Evolutionary conservation across 1,140 invertebrate genomes (phyloP).

Genomic region (Dufourea novaeangliae): DNA sequence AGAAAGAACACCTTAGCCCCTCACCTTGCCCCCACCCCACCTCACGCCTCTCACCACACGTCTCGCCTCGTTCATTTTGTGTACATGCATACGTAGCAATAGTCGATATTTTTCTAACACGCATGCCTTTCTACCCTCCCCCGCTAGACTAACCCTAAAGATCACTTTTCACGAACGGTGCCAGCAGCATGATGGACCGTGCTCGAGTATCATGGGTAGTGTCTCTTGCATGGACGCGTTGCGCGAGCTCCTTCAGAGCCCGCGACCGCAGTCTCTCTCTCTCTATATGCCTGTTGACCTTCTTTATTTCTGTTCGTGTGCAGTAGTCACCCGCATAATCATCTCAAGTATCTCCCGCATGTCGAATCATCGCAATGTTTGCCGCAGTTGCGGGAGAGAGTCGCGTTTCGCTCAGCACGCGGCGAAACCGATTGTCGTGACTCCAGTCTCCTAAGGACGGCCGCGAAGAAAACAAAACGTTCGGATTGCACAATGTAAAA

Average conservation of each 20-base stretch:
- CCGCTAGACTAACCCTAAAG: constrained; percentile 25
- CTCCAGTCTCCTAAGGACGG: not conserved
- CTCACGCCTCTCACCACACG: constrained; percentile 57
- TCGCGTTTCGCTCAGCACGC: constrained; percentile 55
- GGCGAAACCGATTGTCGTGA: constrained; percentile 28
- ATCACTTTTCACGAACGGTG: constrained; percentile 57
- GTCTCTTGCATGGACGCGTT: constrained; percentile 42
- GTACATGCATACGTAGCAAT: constrained; percentile 59
- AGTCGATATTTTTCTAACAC: constrained; percentile 40
- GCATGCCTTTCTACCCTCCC: constrained; percentile 37
- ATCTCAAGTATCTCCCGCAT: constrained; percentile 60
- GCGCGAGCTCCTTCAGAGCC: constrained; percentile 52
- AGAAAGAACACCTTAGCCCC: not conserved
- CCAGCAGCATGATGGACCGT: constrained; percentile 62
- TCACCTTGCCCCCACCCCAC: constrained; percentile 14
- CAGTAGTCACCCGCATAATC: constrained; percentile 64
- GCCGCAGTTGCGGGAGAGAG: constrained; percentile 62
- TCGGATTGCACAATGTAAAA: too few species aligned
- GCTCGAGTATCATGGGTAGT: constrained; percentile 54
- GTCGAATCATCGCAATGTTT: constrained; percentile 40
- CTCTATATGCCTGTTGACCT: constrained; percentile 39
- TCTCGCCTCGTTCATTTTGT: constrained; percentile 69
- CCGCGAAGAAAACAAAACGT: too few species aligned
- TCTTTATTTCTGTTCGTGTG: constrained; percentile 52
- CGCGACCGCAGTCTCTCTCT: constrained; percentile 26